Conservation (phyloP, 2,113 vertebrate genomes). For the Oenanthe oenanthe region DNA sequence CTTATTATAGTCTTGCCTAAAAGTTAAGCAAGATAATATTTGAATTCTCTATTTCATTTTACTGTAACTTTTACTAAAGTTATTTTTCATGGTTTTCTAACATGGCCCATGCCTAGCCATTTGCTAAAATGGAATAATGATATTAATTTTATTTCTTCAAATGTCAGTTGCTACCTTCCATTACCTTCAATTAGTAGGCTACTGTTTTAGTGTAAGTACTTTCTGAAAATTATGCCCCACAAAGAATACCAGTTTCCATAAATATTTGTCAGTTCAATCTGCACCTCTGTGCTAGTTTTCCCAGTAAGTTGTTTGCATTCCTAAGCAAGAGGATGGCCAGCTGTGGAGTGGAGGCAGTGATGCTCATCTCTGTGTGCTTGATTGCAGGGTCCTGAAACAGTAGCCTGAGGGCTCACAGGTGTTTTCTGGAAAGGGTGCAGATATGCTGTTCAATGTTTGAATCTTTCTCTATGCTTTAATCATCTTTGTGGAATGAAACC, state of each 20-base stretch:
- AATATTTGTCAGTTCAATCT: background rate
- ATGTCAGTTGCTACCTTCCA: background rate
- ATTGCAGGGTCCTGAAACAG: background rate
- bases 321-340: background rate
- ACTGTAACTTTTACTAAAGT: background rate
- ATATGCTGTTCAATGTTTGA: background rate
- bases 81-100: background rate
- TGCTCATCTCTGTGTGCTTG: background rate
- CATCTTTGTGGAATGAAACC: background rate
- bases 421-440: background rate
- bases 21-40: background rate
- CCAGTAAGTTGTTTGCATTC: background rate
- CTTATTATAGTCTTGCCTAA: background rate
- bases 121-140: background rate
- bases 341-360: background rate
- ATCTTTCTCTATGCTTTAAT: background rate
- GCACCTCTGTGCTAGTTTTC: background rate
- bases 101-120: fast-evolving
- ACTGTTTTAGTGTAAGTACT: background rate
- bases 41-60: background rate
- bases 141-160: background rate
- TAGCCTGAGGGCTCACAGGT: background rate
- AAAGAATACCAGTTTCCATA: background rate
- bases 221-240: background rate
- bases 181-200: background rate